Base-by-base conservation (phyloP, 2,888 invertebrate species). In the Eumerus sabulonum region DNA sequence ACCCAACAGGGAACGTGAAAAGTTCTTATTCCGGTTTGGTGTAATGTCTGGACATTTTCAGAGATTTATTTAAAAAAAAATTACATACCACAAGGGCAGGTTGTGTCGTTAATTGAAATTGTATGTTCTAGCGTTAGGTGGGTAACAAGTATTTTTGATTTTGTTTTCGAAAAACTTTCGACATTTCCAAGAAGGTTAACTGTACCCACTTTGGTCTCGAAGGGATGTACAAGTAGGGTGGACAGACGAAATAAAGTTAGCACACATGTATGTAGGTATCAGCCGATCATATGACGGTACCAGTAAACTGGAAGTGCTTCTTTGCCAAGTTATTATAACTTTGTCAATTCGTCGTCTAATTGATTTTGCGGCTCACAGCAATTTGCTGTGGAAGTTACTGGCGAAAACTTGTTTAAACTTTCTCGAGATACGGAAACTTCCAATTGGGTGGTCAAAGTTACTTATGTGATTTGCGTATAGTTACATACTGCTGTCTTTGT, bases 101-200 rank as follows among this genome's bases (percentile, higher is more conserved):
- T 56, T 18, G 16, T 42, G 13, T 56, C 56, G 42, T 19, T 56
- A 56, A 56, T 56, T 56, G 56, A 56, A 56, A 56, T 18, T 3
- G 56, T 40, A 19, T 47, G 9, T 14, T 5, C 13, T 13, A 44
- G 42, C 7, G 7, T 13, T 44, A n/a, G 13, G n/a, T 12, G 13
- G n/a, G n/a, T 1, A 5, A n/a, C 42, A 44, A 44, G 42, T 13
- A 13, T 44, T 44, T 13, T 44, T 9, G 5, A 13, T 44, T 44
- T 13, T 44, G 1, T 27, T 27, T 27, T 4, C 3, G 27, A 4
- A 4, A 44, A 44, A n/a, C 1, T 44, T 44, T 44, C 13, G 1
- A 44, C 4, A n/a, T 44, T 9, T 4, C 42, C 42, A 9, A 44
- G 14, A 44, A n/a, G 42, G 42, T 5, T 44, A 7, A 44, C 13